phyloP scores from a whole-genome alignment of 2,113 vertebrate species.

The Rana temporaria region DNA sequence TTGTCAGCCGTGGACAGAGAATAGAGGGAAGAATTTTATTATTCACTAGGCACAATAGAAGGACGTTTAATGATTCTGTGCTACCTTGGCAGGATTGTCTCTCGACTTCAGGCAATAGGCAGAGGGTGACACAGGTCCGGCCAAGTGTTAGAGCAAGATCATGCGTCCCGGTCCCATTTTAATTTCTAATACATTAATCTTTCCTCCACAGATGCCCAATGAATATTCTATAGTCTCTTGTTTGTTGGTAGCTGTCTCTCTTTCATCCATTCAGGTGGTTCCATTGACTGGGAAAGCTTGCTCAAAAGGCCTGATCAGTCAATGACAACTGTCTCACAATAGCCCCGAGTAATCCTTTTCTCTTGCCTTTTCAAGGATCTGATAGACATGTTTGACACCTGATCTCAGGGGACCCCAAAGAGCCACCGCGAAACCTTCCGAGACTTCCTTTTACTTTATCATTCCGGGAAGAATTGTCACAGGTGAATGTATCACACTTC shows the following conservation, averaged over 20 bases:
- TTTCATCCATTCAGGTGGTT: conserved; percentile 99
- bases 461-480: conserved; percentile 84
- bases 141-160: conserved; percentile 99
- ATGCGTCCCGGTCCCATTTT: conserved; percentile 98
- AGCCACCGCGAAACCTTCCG: conserved; percentile 78
- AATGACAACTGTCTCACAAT: conserved; percentile 96
- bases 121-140: conserved; percentile 98
- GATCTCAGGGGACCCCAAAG: conserved; percentile 81
- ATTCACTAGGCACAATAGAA: conserved; percentile 98
- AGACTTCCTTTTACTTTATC: conserved; percentile 87
- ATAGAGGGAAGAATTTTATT: conserved; percentile 94
- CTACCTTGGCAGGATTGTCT: conserved; percentile 96
- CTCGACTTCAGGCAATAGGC: conserved; percentile 90
- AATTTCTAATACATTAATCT: conserved; percentile 99
- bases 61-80: conserved; percentile 95
- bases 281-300: conserved; percentile 92
- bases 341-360: conserved; percentile 82
- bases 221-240: conserved; percentile 99
- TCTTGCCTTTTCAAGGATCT: conserved; percentile 91
- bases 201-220: conserved; percentile 98
- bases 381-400: conserved; percentile 94
- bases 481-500: conserved; percentile 87
- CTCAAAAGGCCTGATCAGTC: conserved; percentile 98
- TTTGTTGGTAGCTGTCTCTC: conserved; percentile 96
- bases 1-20: conserved; percentile 90